phyloP scores from a whole-genome alignment of 2,113 vertebrate genomes.

The Albula glossodonta region DNA sequence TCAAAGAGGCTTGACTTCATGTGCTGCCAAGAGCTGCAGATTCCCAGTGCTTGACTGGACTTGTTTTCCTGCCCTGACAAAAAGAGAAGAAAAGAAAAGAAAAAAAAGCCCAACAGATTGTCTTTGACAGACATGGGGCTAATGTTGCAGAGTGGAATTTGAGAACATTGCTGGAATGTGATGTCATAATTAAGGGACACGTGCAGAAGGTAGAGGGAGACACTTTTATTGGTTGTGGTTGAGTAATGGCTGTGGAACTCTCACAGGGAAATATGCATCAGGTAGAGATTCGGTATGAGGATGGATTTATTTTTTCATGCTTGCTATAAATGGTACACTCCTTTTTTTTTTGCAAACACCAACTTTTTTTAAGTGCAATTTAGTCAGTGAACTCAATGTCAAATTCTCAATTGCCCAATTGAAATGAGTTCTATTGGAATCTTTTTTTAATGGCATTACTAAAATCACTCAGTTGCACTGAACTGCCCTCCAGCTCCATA shows the following conservation, averaged over 20 bases:
- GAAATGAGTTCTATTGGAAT: no score
- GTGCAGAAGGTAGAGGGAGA: not conserved
- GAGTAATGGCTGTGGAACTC: not conserved
- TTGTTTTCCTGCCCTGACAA: not conserved
- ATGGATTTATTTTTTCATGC: no score
- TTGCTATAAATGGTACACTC: no score
- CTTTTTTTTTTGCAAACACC: no score
- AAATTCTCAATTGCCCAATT: no score
- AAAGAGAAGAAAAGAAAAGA: not conserved
- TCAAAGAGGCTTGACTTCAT: not conserved
- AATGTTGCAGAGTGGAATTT: not conserved
- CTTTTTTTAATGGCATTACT: no score
- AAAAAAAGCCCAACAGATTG: not conserved
- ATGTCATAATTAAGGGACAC: not conserved
- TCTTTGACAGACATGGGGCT: not conserved
- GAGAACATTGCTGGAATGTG: not conserved
- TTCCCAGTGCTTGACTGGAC: not conserved
- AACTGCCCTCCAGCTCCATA: no score
- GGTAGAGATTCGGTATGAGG: not conserved
- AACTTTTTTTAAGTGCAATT: no score
- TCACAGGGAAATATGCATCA: not conserved
- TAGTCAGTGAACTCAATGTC: no score
- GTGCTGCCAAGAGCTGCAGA: not conserved
- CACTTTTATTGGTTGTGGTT: not conserved
- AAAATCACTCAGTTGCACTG: no score